Evolutionary conservation across 2,888 invertebrate species (phyloP), one percentile per base, ranked within the genome.

Genomic region (Archips crataeganus): DNA sequence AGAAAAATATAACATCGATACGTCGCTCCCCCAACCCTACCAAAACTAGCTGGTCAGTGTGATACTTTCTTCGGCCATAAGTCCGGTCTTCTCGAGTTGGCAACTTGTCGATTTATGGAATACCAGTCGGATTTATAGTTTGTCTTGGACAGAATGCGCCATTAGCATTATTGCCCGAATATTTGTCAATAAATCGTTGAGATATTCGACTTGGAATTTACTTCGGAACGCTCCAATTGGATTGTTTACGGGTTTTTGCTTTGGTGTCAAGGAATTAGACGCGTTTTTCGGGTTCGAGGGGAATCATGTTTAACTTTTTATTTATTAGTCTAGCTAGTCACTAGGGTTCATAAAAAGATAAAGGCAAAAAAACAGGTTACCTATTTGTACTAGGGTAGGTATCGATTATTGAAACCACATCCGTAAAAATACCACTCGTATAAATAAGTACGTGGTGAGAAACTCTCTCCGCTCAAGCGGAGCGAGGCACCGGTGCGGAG

Each of bases 41-140:
- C 64, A 6, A 23, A 57, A 23, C 67, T 66, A 76, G 77, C 60
- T 76, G 85, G 85, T 81, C 86, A 85, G 86, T 84, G 84, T 85
- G 87, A 87, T 91, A 93, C 89, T 94, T 94, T 94, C 94, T 94
- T 94, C 87, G 88, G 74, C 88, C 91, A 86, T 94, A 94, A 94
- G 93, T 93, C 94, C 93, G 93, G 93, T 88, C 87, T 90, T 91
- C 82, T 82, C 83, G 85, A 92, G 89, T 92, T 90, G 79, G 84
- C 82, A 89, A 91, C 84, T 91, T 90, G 89, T 90, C 90, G 91
- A 94, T 92, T 93, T 92, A 93, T 93, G 90, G 88, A 83, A 82
- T 81, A 82, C 80, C 83, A 78, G 79, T 79, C 78, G 86, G 89
- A 89, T 90, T 90, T 88, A 89, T 86, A 88, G 90, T 91, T 91